Evolutionary conservation across 2,113 vertebrate species (phyloP).

Genomic region (Excalfactoria chinensis): DNA sequence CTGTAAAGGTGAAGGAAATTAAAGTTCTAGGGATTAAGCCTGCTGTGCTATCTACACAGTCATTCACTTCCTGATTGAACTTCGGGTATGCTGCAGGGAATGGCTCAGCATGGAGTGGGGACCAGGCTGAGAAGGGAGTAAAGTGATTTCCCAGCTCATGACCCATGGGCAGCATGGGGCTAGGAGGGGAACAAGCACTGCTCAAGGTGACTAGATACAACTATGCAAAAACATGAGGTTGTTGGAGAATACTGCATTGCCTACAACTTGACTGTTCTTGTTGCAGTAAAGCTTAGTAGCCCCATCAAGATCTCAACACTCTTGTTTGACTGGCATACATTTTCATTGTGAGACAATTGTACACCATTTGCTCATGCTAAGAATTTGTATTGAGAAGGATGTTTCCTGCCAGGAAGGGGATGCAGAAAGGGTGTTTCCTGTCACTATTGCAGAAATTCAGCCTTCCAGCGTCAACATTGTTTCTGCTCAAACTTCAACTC

Average conservation of each 20-base stretch:
- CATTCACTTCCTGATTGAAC: constrained; percentile 8
- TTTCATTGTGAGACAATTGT: accelerated
- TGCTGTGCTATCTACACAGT: constrained; percentile 12
- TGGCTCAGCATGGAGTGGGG: not conserved
- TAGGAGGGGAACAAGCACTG: not conserved
- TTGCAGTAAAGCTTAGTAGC: not conserved
- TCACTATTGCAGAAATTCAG: not conserved
- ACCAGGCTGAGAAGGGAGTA: not conserved
- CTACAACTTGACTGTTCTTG: not conserved
- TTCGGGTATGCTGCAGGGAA: not conserved
- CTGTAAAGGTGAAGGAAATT: constrained; percentile 46
- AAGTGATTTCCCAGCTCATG: not conserved
- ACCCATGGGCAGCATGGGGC: not conserved
- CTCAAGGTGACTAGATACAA: not conserved
- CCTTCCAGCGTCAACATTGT: not conserved
- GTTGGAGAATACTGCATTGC: not conserved
- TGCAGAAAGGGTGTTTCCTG: not conserved
- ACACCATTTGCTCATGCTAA: not conserved
- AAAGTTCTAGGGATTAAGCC: constrained; percentile 41
- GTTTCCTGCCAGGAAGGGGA: not conserved
- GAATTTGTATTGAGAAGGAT: not conserved
- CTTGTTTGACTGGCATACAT: accelerated
- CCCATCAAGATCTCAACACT: not conserved
- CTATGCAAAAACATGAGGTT: not conserved
- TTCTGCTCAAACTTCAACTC: not conserved